phyloP scores from a whole-genome alignment of 1,140 invertebrate species.

The Drosophila virilis region DNA sequence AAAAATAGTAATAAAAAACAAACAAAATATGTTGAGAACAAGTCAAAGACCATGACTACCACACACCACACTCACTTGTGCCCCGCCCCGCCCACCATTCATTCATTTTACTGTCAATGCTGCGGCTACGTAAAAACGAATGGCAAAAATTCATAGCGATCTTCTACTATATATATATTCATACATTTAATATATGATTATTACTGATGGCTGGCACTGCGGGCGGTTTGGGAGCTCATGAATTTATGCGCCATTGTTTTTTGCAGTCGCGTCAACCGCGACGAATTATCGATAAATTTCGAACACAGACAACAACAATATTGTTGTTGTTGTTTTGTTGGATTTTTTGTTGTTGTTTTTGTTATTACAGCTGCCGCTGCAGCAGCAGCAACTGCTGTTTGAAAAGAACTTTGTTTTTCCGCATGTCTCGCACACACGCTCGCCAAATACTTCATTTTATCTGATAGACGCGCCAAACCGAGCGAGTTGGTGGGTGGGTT shows the following conservation, averaged over 20 bases:
- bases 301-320: constrained; percentile 65
- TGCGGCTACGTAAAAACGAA: constrained; percentile 51
- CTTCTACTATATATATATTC: constrained; percentile 50
- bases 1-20: constrained; percentile 16
- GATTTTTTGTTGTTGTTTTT: constrained; percentile 40
- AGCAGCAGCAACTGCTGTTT: constrained; percentile 30
- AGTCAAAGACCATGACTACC: constrained; percentile 28
- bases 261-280: constrained; percentile 21
- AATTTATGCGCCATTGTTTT: constrained; percentile 37
- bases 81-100: constrained; percentile 29
- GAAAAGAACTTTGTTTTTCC: constrained; percentile 73
- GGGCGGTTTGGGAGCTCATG: constrained; percentile 18
- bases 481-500: constrained; percentile 5
- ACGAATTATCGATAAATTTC: constrained; percentile 75
- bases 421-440: constrained; percentile 34
- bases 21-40: constrained; percentile 33
- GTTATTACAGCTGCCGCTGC: constrained; percentile 14
- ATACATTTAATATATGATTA: constrained; percentile 55
- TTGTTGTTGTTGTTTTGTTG: constrained; percentile 51
- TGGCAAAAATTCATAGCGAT: constrained; percentile 64
- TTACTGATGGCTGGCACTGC: constrained; percentile 29
- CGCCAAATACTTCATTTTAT: constrained; percentile 76
- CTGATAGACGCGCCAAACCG: constrained; percentile 49
- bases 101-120: constrained; percentile 75
- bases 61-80: neutral